phyloP scores from a whole-genome alignment of 1,140 invertebrate genomes.

The Papilio polyxenes region DNA sequence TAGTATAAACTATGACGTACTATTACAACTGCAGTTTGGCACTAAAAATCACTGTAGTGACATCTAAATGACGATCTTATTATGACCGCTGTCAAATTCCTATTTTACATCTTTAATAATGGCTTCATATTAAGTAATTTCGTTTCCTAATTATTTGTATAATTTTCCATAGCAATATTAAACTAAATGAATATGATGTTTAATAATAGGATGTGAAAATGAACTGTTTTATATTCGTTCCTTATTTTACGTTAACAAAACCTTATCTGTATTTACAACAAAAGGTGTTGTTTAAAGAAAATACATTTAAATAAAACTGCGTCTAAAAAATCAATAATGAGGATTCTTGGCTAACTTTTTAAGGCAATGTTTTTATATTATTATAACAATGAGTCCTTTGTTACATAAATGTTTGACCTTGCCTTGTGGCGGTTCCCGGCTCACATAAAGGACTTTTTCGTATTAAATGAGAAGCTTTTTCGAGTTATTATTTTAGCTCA shows the following conservation, averaged over 20 bases:
- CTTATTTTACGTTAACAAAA: not conserved
- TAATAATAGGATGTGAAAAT: not conserved
- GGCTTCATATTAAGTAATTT: too few species aligned
- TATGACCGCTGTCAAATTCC: too few species aligned
- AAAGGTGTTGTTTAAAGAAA: not conserved
- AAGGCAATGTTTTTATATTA: conserved; percentile 17
- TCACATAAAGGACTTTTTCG: not conserved
- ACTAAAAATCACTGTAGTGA: too few species aligned
- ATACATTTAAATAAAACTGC: conserved; percentile 1
- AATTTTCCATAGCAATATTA: too few species aligned
- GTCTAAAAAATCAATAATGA: conserved; percentile 9
- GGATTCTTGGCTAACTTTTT: not conserved
- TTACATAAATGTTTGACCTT: conserved; percentile 18
- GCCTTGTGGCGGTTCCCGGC: not conserved
- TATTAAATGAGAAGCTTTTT: conserved; percentile 13
- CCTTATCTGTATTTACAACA: not conserved
- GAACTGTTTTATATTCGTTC: not conserved
- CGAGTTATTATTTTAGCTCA: not conserved
- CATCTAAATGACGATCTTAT: too few species aligned
- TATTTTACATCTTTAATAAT: too few species aligned
- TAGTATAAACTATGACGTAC: not conserved
- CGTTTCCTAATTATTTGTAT: too few species aligned
- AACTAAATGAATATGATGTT: too few species aligned
- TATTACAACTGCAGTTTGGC: too few species aligned
- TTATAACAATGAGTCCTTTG: conserved; percentile 17